A percentile compares a stretch with the other conserved stretches of the same genome.
phyloP scores from a whole-genome alignment of 1,140 invertebrate species.

The Chelonus insularis region DNA sequence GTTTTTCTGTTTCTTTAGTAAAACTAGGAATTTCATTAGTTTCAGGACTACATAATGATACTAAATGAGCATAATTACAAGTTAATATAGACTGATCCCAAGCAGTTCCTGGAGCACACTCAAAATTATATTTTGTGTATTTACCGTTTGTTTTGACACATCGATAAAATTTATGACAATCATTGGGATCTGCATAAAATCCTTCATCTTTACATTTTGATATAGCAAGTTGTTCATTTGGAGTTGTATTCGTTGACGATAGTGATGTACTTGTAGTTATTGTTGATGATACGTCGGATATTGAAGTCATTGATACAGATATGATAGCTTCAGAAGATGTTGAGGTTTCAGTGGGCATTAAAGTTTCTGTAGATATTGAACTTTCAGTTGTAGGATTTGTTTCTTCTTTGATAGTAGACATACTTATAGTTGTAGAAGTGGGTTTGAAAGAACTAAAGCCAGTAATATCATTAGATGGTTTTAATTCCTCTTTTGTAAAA shows the following conservation, averaged over 20 bases:
- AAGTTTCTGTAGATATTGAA: too few species aligned
- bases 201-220: conserved; percentile 68
- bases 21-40: conserved; percentile 31
- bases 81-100: conserved; percentile 56
- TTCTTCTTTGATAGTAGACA: too few species aligned
- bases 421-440: too few species aligned
- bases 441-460: too few species aligned
- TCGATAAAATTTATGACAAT: conserved; percentile 66
- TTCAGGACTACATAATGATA: conserved; percentile 39
- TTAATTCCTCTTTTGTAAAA: too few species aligned
- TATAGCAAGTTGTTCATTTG: background rate
- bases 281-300: too few species aligned
- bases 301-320: too few species aligned
- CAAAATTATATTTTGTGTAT: conserved; percentile 51
- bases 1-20: conserved; percentile 22
- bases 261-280: background rate
- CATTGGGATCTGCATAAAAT: conserved; percentile 65
- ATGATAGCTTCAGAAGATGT: too few species aligned
- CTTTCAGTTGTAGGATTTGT: too few species aligned
- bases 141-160: conserved; percentile 58
- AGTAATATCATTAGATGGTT: too few species aligned
- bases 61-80: conserved; percentile 48
- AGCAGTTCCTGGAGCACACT: conserved; percentile 47
- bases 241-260: too few species aligned
- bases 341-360: too few species aligned